A percentile compares a stretch with the other conserved stretches of the same genome.
Evolutionary conservation across 2,888 invertebrate species (phyloP).

Genomic region (Drosophila mimetica): DNA sequence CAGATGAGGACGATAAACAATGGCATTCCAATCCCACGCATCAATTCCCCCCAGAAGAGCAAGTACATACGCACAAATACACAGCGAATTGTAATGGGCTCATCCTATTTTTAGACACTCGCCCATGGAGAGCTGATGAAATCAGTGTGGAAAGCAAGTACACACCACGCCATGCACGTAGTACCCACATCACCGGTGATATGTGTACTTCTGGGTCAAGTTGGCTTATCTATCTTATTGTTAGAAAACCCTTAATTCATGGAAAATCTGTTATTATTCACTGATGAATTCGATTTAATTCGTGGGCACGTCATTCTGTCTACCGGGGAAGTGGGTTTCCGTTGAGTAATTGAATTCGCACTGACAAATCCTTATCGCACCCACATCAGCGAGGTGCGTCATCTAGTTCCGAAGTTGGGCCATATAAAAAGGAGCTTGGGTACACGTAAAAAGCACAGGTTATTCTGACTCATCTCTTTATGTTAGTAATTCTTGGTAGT

Average conservation of each 20-base stretch:
- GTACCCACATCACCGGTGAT: neutral
- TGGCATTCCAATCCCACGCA: slow-evolving; percentile 72
- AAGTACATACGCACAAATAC: slow-evolving; percentile 23
- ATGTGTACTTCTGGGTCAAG: slow-evolving; percentile 18
- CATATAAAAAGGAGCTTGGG: neutral
- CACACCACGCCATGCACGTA: slow-evolving; percentile 8
- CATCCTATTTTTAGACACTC: slow-evolving; percentile 58
- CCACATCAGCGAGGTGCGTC: slow-evolving; percentile 45
- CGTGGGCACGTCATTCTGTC: slow-evolving; percentile 16
- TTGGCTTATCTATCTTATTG: slow-evolving; percentile 17
- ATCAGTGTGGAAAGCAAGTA: slow-evolving; percentile 12
- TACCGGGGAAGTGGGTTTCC: neutral
- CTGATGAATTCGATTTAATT: slow-evolving; percentile 24
- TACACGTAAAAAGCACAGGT: neutral
- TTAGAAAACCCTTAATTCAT: slow-evolving; percentile 38
- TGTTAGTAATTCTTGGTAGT: slow-evolving; percentile 35
- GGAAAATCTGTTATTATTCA: slow-evolving; percentile 33
- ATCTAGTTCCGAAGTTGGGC: slow-evolving; percentile 33
- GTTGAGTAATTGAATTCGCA: slow-evolving; percentile 23
- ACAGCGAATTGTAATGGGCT: slow-evolving; percentile 23
- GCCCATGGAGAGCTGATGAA: slow-evolving; percentile 18
- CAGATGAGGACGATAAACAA: slow-evolving; percentile 49
- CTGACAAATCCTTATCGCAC: slow-evolving; percentile 56
- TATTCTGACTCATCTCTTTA: slow-evolving; percentile 47
- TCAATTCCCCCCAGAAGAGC: slow-evolving; percentile 22